Conservation (phyloP, 35 echinoderm and acorn worm species). For the Anneissia japonica region DNA sequence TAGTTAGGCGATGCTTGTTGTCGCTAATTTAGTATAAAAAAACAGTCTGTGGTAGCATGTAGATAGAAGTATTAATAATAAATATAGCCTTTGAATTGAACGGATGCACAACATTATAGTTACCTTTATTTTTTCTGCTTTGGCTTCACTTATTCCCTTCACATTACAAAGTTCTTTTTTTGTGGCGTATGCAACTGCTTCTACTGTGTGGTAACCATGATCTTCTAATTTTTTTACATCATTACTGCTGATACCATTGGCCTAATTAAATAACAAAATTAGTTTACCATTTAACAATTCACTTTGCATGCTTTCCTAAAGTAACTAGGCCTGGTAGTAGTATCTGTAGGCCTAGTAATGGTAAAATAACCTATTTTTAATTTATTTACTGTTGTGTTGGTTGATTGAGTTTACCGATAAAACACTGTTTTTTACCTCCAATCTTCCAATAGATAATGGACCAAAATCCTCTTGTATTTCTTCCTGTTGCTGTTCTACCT, state of each 20-base stretch:
- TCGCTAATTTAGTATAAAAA: no score
- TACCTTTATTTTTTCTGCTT: slow-evolving; percentile 96
- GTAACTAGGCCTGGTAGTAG: no score
- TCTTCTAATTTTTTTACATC: slow-evolving; percentile 97
- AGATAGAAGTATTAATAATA: no score
- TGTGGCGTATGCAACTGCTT: slow-evolving; percentile 86
- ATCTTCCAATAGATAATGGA: slow-evolving; percentile 50
- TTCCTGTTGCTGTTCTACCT: slow-evolving; percentile 56
- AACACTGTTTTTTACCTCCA: slow-evolving; percentile 46
- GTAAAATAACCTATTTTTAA: no score
- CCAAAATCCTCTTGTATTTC: slow-evolving; percentile 73
- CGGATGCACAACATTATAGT: background rate
- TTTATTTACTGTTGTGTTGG: no score
- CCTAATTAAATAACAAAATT: slow-evolving; percentile 22
- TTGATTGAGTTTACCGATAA: no score
- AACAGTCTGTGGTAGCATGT: no score
- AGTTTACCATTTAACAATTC: background rate
- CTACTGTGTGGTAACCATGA: slow-evolving; percentile 87
- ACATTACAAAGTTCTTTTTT: slow-evolving; percentile 92
- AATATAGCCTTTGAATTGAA: background rate
- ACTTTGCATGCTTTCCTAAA: no score
- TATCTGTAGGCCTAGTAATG: no score
- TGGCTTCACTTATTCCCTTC: slow-evolving; percentile 99
- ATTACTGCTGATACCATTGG: slow-evolving; percentile 84
- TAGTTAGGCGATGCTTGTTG: no score